These are phyloP conservation scores for Galeruca laticollis DNA, from an alignment of 2,888 invertebrate genomes.

Conservation along the genomic window DNA sequence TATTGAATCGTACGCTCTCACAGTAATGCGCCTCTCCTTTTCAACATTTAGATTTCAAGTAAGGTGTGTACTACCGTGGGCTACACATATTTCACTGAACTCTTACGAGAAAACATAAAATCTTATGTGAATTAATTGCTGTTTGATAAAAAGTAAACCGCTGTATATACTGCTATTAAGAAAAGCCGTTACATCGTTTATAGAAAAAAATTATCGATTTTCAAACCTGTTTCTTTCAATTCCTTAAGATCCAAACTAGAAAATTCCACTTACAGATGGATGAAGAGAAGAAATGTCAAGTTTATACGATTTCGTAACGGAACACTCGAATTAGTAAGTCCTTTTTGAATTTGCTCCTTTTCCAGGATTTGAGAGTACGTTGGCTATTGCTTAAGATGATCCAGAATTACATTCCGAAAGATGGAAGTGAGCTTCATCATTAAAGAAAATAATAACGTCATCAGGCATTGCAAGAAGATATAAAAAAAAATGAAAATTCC, in stretches of 20 bases:
- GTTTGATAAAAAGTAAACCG: slow-evolving; percentile 12
- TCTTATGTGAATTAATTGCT: slow-evolving; percentile 18
- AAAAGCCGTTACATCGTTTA: slow-evolving; percentile 3
- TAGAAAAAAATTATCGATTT: neutral
- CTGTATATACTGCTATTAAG: slow-evolving; percentile 3
- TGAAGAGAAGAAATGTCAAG: neutral
- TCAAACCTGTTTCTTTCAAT: neutral
- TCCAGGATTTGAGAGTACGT: too few species aligned
- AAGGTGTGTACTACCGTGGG: slow-evolving; percentile 22
- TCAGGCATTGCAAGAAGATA: too few species aligned
- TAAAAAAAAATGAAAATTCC: too few species aligned
- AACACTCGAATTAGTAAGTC: too few species aligned
- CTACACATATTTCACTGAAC: slow-evolving; percentile 15
- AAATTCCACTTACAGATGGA: neutral
- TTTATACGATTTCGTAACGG: too few species aligned
- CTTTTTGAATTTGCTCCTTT: too few species aligned
- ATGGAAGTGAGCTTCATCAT: too few species aligned
- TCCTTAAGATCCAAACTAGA: neutral
- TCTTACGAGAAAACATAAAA: slow-evolving; percentile 19
- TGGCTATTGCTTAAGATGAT: too few species aligned
- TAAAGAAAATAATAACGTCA: too few species aligned
- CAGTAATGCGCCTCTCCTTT: slow-evolving; percentile 7
- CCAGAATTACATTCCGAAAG: too few species aligned
- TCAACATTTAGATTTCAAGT: slow-evolving; percentile 15
- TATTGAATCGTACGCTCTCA: neutral